Evolutionary conservation across 2,113 vertebrate species (phyloP), one percentile per base, ranked within the genome.

Genomic region (Taurulus bubalis): DNA sequence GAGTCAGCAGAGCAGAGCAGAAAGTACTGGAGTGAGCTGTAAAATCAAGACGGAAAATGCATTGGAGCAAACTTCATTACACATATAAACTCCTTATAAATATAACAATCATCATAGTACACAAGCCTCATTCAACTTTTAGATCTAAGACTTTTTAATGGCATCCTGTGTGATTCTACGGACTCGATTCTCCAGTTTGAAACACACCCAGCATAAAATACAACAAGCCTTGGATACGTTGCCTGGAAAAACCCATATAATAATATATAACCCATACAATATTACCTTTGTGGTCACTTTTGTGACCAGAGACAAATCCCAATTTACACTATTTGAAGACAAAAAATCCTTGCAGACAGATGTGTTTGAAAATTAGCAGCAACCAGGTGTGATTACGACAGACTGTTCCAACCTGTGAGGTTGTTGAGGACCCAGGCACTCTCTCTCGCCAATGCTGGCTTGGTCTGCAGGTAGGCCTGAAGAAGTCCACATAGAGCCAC

Each of bases 341-440:
- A 3, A 12, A n/a, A 12, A 51, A 30, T 56, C 8, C 10, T 16
- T 24, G 60, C 26, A 63, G 47, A 56, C 14, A 12, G 7, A 20
- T 55, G 45, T 59, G n/a, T 59, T 51, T 60, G 8, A 42, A 36
- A 26, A 10, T 65, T 20, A 47, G 47, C 49, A 18, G 40, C 28
- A 14, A 28, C 60, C 4, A 14, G 12, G 32, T 24, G 30, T 0
- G 26, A 47, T 5, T 24, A 3, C 18, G 42, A 45, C 28, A 22
- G 40, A 14, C 2, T 10, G 22, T 49, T 45, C 26, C 2, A 6
- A 98, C 98, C 97, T 5, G 98, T 99, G 80, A 99, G 96, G 91
- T 99, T 99, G 90, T 98, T 98, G 73, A 99, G 95, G 67, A 97
- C 95, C 98, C 98, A 99, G 40, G 96, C 92, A 8, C 95, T 91